These are phyloP conservation scores for Limenitis camilla DNA, from an alignment of 2,888 invertebrate species.

Conservation along the genomic window DNA sequence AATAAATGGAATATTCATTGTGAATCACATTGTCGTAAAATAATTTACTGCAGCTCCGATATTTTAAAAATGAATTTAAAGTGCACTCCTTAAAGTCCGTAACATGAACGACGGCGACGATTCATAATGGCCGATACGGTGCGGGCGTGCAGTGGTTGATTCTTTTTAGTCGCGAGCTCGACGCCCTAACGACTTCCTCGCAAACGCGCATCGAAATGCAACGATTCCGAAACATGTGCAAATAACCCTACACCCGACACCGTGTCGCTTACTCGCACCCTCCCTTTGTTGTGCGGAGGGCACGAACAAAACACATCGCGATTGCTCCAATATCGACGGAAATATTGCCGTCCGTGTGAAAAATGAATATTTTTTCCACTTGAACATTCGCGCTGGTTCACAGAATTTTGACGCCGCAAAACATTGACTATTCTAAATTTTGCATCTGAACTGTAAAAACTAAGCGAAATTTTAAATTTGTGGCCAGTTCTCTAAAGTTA, in stretches of 20 bases:
- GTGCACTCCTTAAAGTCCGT: conserved; percentile 11
- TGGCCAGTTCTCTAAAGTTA: conserved; percentile 29
- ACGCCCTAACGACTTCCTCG: conserved; percentile 56
- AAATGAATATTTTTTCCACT: conserved; percentile 50
- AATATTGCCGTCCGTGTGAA: conserved; percentile 49
- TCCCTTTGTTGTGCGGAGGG: conserved; percentile 39
- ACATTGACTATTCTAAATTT: conserved; percentile 29
- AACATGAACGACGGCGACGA: conserved; percentile 22
- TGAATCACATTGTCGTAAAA: conserved; percentile 7
- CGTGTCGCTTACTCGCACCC: conserved; percentile 33
- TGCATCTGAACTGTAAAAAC: conserved; percentile 13
- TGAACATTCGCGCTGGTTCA: conserved; percentile 27
- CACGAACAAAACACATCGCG: conserved; percentile 45
- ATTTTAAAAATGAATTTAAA: conserved; percentile 14
- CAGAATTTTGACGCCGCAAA: conserved; percentile 33
- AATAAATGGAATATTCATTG: conserved; percentile 14
- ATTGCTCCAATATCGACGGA: conserved; percentile 59
- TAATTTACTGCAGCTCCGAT: conserved; percentile 4
- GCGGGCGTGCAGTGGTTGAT: conserved; percentile 27
- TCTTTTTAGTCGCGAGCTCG: conserved; percentile 44
- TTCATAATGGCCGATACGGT: conserved; percentile 38
- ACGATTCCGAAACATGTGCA: conserved; percentile 46
- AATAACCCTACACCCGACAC: conserved; percentile 31
- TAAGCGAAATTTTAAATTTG: conserved; percentile 27
- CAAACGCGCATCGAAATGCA: conserved; percentile 49